Percentiles rank a stretch among this genome's conserved stretches.
Conservation (phyloP, 2,888 invertebrate genomes). For the Eupithecia insigniata region DNA sequence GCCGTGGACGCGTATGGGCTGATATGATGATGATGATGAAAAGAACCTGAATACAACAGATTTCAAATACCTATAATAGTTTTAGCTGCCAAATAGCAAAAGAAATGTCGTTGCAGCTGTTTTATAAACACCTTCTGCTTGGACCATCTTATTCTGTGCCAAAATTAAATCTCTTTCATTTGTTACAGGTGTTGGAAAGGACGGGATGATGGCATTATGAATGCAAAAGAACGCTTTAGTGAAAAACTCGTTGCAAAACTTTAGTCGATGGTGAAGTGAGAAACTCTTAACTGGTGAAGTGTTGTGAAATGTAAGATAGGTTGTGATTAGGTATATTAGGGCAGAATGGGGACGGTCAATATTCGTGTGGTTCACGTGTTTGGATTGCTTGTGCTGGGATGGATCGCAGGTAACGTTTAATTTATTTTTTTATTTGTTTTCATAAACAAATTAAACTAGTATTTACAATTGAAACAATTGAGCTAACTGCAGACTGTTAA, state of each 20-base stretch:
- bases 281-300: constrained; percentile 34
- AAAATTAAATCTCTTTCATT: constrained; percentile 55
- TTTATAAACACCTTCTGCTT: background rate
- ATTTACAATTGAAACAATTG: too few species aligned
- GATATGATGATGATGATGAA: too few species aligned
- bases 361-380: constrained; percentile 54
- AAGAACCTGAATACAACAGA: too few species aligned
- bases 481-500: too few species aligned
- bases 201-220: constrained; percentile 42
- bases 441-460: too few species aligned
- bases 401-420: constrained; percentile 68
- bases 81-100: background rate
- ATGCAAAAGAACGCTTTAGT: constrained; percentile 14
- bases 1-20: too few species aligned
- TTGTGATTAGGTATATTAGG: constrained; percentile 46
- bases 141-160: background rate
- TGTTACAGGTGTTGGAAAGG: constrained; percentile 64
- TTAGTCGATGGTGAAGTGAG: constrained; percentile 33
- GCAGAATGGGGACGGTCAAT: constrained; percentile 64
- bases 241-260: constrained; percentile 9
- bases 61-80: too few species aligned
- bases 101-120: background rate
- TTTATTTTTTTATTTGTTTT: too few species aligned
- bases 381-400: constrained; percentile 61
- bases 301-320: constrained; percentile 45